phyloP scores from a whole-genome alignment of 1,140 invertebrate species.

The Drosophila sechellia region DNA sequence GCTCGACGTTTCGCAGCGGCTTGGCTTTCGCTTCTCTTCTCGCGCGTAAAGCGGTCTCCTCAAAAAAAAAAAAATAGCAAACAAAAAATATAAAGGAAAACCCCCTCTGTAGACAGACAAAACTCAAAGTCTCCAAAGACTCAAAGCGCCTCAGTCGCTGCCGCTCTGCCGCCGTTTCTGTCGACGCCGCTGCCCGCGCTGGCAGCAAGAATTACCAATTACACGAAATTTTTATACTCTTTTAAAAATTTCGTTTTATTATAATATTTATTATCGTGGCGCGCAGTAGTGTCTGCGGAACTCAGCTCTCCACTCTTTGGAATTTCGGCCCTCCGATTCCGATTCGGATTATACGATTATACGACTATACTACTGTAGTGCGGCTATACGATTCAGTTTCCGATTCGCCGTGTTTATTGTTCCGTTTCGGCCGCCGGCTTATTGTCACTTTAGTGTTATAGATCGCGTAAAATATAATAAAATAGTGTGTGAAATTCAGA shows the following conservation, averaged over 20 bases:
- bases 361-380: slow-evolving; percentile 20
- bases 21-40: slow-evolving; percentile 28
- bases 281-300: slow-evolving; percentile 84
- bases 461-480: slow-evolving; percentile 55
- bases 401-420: slow-evolving; percentile 66
- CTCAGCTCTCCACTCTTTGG: slow-evolving; percentile 60
- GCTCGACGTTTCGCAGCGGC: slow-evolving; percentile 81
- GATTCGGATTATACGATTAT: slow-evolving; percentile 39
- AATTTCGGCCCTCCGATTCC: slow-evolving; percentile 43
- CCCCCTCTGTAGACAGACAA: slow-evolving; percentile 52
- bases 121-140: slow-evolving; percentile 67
- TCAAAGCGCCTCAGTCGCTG: slow-evolving; percentile 34
- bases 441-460: slow-evolving; percentile 83
- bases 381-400: slow-evolving; percentile 29
- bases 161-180: slow-evolving; percentile 34
- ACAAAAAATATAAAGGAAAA: slow-evolving; percentile 26
- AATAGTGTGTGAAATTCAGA: slow-evolving; percentile 28
- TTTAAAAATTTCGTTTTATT: slow-evolving; percentile 85
- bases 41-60: slow-evolving; percentile 42
- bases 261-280: slow-evolving; percentile 85
- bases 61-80: slow-evolving; percentile 29
- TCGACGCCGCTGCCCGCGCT: slow-evolving; percentile 55
- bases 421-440: slow-evolving; percentile 66
- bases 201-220: slow-evolving; percentile 84
- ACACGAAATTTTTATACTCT: slow-evolving; percentile 85